These are phyloP conservation scores for Ptychoptera contaminata DNA, from an alignment of 2,888 invertebrate genomes.

Conservation along the genomic window DNA sequence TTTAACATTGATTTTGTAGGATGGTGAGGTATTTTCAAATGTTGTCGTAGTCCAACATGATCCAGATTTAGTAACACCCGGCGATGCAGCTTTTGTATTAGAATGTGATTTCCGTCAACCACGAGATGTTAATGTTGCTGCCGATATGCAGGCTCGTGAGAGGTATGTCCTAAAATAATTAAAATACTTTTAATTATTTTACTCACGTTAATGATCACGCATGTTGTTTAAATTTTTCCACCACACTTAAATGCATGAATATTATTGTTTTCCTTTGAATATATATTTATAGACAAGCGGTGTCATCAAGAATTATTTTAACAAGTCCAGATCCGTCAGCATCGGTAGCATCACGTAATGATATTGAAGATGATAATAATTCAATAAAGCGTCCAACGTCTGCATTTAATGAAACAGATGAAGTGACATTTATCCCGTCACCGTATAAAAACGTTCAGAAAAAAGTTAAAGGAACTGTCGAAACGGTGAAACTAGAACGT, in stretches of 20 bases:
- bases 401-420: constrained; percentile 24
- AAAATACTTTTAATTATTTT: background rate
- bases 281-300: constrained; percentile 20
- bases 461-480: no score
- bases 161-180: constrained; percentile 19
- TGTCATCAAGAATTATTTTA: constrained; percentile 35
- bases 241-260: background rate
- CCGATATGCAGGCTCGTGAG: constrained; percentile 32
- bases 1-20: no score
- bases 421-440: constrained; percentile 25
- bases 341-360: constrained; percentile 11
- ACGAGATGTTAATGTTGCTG: constrained; percentile 36
- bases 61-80: constrained; percentile 45
- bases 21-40: constrained; percentile 40
- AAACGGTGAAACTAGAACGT: no score
- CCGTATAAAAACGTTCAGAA: no score
- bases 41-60: constrained; percentile 49
- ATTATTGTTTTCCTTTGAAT: constrained; percentile 4
- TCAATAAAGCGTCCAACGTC: constrained; percentile 16
- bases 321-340: constrained; percentile 38
- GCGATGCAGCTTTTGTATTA: constrained; percentile 46
- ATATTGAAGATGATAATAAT: constrained; percentile 3
- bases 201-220: background rate
- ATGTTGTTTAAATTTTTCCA: background rate
- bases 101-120: constrained; percentile 46